phyloP scores from a whole-genome alignment of 2,113 vertebrate species.

The Alethe castanea region DNA sequence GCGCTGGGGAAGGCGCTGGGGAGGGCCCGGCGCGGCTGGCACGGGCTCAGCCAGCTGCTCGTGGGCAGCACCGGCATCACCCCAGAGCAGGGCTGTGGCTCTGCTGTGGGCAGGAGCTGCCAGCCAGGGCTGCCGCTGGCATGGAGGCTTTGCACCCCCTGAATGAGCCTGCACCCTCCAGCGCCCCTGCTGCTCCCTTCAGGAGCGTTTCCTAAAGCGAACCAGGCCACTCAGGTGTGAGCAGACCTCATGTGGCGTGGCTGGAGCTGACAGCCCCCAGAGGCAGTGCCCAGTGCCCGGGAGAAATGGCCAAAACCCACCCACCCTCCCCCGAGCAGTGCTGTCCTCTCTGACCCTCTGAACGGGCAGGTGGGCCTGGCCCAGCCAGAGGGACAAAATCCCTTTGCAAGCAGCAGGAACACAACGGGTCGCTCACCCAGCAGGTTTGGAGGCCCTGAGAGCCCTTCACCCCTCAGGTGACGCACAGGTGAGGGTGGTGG shows the following conservation, averaged over 20 bases:
- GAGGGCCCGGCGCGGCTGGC: constrained; percentile 33
- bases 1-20: background rate
- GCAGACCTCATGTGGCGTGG: accelerated
- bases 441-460: background rate
- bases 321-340: accelerated
- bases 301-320: background rate
- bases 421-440: background rate
- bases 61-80: background rate
- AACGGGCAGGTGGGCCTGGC: background rate
- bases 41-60: constrained; percentile 59
- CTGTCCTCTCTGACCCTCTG: background rate
- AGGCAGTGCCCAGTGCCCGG: background rate
- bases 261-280: background rate
- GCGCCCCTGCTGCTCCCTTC: background rate
- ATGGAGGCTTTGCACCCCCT: background rate
- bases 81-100: background rate
- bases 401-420: background rate
- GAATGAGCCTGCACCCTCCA: background rate
- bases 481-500: accelerated
- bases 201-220: background rate
- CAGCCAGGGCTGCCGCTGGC: background rate
- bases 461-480: accelerated
- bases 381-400: background rate
- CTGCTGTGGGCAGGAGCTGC: background rate
- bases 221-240: background rate